A percentile compares a stretch with the other conserved stretches of the same genome.
Conservation (phyloP, 2,113 vertebrate species). For the Pantherophis guttatus region DNA sequence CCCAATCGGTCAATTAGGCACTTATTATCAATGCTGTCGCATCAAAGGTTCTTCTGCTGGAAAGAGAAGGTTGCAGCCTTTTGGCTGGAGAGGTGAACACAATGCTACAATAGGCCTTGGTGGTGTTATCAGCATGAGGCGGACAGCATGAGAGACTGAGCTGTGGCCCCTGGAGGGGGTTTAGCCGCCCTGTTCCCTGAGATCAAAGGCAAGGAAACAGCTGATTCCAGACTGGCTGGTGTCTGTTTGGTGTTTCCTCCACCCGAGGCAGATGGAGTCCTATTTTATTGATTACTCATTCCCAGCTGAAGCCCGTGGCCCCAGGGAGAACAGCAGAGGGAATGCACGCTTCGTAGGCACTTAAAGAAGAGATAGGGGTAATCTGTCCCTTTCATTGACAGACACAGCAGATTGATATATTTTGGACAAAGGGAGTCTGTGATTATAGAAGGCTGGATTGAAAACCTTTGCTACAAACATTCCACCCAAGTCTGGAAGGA, state of each 20-base stretch:
- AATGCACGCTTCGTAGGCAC: neutral
- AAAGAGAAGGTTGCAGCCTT: constrained; percentile 54
- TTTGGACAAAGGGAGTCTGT: neutral
- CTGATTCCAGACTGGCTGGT: constrained; percentile 67
- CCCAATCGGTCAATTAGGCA: constrained; percentile 79
- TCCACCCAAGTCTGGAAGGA: neutral
- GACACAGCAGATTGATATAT: constrained; percentile 6
- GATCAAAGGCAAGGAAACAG: constrained; percentile 71
- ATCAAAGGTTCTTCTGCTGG: constrained; percentile 67
- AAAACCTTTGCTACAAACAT: neutral
- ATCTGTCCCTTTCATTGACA: constrained; percentile 13
- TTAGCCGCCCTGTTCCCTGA: constrained; percentile 10
- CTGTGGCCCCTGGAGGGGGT: constrained; percentile 26
- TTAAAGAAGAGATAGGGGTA: constrained; percentile 13
- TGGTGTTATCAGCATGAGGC: constrained; percentile 55
- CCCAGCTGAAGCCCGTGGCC: constrained; percentile 50
- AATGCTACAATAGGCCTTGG: constrained; percentile 47
- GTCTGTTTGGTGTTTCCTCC: constrained; percentile 61
- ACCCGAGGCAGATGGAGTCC: constrained; percentile 48
- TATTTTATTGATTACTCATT: constrained; percentile 50
- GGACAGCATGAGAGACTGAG: constrained; percentile 30
- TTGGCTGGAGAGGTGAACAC: constrained; percentile 60
- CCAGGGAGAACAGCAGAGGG: constrained; percentile 21
- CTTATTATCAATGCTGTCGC: constrained; percentile 70
- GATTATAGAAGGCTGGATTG: neutral